phyloP scores from a whole-genome alignment of 2,888 invertebrate genomes.

The Diaphora mendica region DNA sequence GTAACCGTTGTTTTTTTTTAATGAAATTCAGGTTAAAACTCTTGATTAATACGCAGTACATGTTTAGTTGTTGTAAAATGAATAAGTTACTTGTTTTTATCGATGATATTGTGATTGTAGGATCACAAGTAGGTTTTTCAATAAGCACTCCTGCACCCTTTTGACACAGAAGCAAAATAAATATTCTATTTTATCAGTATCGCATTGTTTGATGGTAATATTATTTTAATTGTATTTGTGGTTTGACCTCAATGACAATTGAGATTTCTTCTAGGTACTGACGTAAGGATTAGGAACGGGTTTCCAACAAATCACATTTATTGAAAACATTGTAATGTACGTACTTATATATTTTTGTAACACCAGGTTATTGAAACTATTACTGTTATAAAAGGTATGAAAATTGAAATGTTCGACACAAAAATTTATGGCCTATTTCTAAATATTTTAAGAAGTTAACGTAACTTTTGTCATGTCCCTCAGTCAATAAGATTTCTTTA shows the following conservation, averaged over 20 bases:
- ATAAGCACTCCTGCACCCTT: not conserved
- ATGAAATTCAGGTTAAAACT: not conserved
- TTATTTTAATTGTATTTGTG: not conserved
- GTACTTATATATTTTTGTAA: not conserved
- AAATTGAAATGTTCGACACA: not conserved
- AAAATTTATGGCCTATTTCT: not conserved
- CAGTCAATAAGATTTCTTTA: not conserved
- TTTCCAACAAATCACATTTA: not conserved
- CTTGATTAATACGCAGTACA: not conserved
- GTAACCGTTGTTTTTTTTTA: conserved; percentile 16
- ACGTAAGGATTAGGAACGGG: not conserved
- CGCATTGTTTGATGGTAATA: not conserved
- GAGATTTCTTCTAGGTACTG: not conserved
- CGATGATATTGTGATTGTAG: not conserved
- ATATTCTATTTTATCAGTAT: not conserved
- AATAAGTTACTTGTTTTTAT: not conserved
- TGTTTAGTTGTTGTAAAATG: not conserved
- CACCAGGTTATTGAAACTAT: not conserved
- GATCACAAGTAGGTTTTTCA: not conserved
- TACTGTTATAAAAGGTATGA: not conserved
- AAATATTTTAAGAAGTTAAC: not conserved
- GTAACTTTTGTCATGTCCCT: not conserved
- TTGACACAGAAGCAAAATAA: not conserved
- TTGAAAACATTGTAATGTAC: not conserved
- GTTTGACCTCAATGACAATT: not conserved